Evolutionary conservation across 2,888 invertebrate species (phyloP).

Genomic region (Thysanoteuthis rhombus): DNA sequence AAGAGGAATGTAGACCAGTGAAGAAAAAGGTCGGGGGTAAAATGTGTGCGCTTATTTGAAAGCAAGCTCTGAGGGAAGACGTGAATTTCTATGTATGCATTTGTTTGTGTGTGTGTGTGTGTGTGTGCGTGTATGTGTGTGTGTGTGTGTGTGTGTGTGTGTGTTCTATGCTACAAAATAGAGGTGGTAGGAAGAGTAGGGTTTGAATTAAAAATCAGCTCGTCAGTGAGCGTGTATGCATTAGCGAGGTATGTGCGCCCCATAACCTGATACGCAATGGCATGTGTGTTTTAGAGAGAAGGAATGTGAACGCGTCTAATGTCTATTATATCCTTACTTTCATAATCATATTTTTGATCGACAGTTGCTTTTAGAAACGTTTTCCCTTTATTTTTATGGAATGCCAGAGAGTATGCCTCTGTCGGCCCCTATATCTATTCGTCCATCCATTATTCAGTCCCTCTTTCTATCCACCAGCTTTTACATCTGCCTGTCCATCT

Average conservation of each 20-base stretch:
- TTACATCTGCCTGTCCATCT: too few relatives aligned
- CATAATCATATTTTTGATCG: background rate
- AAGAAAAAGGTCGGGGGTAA: background rate
- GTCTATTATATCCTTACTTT: background rate
- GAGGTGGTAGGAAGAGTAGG: background rate
- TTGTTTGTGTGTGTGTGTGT: background rate
- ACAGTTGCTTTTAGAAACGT: background rate
- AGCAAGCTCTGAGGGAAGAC: background rate
- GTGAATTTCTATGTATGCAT: background rate
- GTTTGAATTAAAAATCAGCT: background rate
- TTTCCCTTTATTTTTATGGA: background rate
- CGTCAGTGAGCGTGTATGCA: background rate
- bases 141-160: too few relatives aligned
- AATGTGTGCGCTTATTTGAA: background rate
- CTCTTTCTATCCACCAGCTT: background rate
- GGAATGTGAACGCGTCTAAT: background rate
- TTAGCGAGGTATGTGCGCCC: background rate
- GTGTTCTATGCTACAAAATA: too few relatives aligned
- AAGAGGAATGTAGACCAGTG: background rate
- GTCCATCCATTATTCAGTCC: background rate
- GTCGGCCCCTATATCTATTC: background rate
- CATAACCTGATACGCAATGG: background rate
- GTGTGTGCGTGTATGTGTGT: too few relatives aligned
- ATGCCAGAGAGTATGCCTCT: background rate
- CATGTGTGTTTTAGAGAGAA: slow-evolving; percentile 12